Conservation (phyloP, 2,888 invertebrate species). For the Andrena bucephala region DNA sequence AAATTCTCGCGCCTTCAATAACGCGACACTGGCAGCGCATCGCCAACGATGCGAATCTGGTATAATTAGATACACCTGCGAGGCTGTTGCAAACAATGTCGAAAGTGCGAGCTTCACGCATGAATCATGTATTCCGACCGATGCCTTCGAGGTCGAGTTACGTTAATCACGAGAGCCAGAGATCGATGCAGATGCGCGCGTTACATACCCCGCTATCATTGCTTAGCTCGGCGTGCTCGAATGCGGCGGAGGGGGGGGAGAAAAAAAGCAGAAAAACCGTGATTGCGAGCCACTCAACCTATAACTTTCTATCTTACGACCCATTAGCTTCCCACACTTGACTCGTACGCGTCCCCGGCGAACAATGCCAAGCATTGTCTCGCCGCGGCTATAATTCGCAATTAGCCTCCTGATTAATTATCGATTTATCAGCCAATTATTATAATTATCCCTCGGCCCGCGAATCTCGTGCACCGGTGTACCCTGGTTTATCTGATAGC, state of each 20-base stretch:
- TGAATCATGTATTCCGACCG: conserved; percentile 71
- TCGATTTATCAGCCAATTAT: conserved; percentile 83
- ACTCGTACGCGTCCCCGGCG: conserved; percentile 61
- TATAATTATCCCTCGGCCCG: conserved; percentile 74
- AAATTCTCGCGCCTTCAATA: conserved; percentile 15
- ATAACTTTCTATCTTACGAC: conserved; percentile 77
- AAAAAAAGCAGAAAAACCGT: conserved; percentile 55
- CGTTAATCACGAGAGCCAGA: conserved; percentile 68
- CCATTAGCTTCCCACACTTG: conserved; percentile 82
- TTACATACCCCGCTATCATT: conserved; percentile 54
- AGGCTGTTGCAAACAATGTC: conserved; percentile 69
- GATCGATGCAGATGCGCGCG: conserved; percentile 67
- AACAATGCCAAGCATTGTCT: conserved; percentile 81
- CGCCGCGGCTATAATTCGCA: conserved; percentile 79
- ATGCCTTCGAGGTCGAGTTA: conserved; percentile 67
- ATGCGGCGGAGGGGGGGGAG: neutral
- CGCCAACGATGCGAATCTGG: conserved; percentile 62
- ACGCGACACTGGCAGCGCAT: conserved; percentile 36
- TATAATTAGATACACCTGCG: conserved; percentile 73
- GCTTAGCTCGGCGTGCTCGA: conserved; percentile 13
- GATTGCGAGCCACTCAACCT: conserved; percentile 67
- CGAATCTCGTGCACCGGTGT: conserved; percentile 62
- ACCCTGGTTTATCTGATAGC: conserved; percentile 61
- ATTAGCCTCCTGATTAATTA: conserved; percentile 83
- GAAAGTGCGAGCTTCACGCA: conserved; percentile 72